phyloP scores from a whole-genome alignment of 2,113 vertebrate genomes.

The Motacilla alba region DNA sequence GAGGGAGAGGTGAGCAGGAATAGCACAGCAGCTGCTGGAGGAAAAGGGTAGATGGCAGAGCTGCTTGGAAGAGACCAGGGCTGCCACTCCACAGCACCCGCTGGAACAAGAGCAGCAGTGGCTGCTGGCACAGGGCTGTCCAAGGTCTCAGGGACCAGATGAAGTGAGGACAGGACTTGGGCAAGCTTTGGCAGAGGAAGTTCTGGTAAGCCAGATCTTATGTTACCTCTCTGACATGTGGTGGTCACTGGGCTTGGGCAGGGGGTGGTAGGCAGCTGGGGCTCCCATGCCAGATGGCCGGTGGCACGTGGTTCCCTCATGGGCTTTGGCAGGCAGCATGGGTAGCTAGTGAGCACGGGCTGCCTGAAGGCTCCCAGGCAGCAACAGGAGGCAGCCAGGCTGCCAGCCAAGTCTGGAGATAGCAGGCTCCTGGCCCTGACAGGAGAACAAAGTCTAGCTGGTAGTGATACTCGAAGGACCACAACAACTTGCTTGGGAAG shows the following conservation, averaged over 20 bases:
- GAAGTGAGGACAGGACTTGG: not conserved
- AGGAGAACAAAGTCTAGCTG: not conserved
- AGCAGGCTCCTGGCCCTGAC: not conserved
- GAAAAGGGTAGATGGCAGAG: not conserved
- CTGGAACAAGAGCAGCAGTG: not conserved
- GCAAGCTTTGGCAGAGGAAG: not conserved
- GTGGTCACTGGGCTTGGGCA: not conserved
- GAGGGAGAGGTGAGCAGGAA: not conserved
- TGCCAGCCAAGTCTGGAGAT: constrained; percentile 12
- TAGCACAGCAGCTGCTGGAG: not conserved
- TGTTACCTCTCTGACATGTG: fast-evolving
- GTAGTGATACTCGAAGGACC: not conserved
- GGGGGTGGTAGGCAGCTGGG: not conserved
- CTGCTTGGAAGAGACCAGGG: not conserved
- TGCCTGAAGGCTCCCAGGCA: constrained; percentile 12
- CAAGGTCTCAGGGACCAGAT: not conserved
- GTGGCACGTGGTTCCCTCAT: not conserved
- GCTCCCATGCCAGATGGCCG: not conserved
- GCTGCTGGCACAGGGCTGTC: not conserved
- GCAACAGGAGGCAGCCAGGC: constrained; percentile 23
- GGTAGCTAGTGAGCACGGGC: constrained; percentile 36
- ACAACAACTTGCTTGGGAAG: not conserved
- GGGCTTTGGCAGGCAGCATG: constrained; percentile 15
- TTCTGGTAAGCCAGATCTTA: not conserved
- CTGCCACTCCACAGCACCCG: fast-evolving